Percentiles rank a stretch among this genome's conserved stretches.
Conservation (phyloP, 2,888 invertebrate genomes). For the Poecilus cupreus region DNA sequence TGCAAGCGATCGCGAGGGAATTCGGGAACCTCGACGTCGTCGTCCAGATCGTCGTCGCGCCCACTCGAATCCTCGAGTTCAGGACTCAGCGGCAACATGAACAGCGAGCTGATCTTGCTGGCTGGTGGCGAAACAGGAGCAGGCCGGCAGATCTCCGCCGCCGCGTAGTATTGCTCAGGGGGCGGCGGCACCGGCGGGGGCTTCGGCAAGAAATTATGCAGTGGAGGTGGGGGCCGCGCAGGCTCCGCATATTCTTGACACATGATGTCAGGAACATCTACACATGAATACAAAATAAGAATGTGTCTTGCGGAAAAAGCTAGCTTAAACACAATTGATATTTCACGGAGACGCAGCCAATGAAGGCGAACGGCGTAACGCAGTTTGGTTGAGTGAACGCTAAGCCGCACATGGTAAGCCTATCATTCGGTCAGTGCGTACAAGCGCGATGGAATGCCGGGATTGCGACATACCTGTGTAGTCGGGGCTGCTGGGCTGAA, state of each 20-base stretch:
- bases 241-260: constrained; percentile 78
- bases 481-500: constrained; percentile 74
- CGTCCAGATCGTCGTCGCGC: constrained; percentile 73
- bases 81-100: constrained; percentile 68
- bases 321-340: not conserved
- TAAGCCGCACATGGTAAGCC: not conserved
- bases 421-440: constrained; percentile 13
- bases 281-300: constrained; percentile 54
- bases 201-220: constrained; percentile 76
- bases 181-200: constrained; percentile 81
- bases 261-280: constrained; percentile 78
- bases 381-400: constrained; percentile 1
- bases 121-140: constrained; percentile 66
- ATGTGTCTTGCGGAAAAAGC: not conserved
- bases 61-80: constrained; percentile 74
- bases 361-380: constrained; percentile 16
- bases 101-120: constrained; percentile 70
- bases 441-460: too few relatives aligned
- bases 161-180: constrained; percentile 81
- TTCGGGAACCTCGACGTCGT: constrained; percentile 75
- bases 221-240: constrained; percentile 72
- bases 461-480: constrained; percentile 74
- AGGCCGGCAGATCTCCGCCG: constrained; percentile 76
- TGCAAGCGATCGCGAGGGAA: constrained; percentile 84
- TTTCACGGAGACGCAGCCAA: constrained; percentile 29